Conservation (phyloP, 2,888 invertebrate species). For the Chromoteleia sp. region DNA sequence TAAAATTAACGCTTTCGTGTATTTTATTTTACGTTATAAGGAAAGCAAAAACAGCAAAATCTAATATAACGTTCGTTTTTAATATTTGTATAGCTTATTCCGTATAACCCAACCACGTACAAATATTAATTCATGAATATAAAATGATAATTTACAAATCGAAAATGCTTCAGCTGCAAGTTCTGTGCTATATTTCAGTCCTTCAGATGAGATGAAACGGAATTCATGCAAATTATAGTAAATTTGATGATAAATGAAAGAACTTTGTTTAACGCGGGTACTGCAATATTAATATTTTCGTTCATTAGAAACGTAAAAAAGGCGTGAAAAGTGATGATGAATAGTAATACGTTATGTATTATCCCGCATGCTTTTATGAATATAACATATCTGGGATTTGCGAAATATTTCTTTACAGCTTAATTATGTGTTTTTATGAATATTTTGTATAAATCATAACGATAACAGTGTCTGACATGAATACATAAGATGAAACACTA, state of each 20-base stretch:
- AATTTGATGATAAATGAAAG: slow-evolving; percentile 9
- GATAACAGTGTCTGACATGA: slow-evolving; percentile 14
- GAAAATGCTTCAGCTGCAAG: neutral
- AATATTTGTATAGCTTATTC: no score
- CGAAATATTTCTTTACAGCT: slow-evolving; percentile 4
- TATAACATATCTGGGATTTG: neutral
- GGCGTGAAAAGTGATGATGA: neutral
- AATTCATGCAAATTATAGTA: slow-evolving; percentile 1
- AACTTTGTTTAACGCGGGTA: neutral
- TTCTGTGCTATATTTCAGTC: neutral
- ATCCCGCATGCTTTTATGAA: neutral
- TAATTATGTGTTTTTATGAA: slow-evolving; percentile 16
- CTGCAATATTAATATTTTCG: neutral
- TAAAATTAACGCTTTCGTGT: no score
- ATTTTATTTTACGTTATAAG: no score
- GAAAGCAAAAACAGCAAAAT: no score
- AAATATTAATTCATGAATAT: neutral
- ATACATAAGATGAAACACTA: slow-evolving; percentile 16
- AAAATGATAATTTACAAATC: neutral
- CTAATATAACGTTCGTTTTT: no score
- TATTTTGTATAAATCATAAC: slow-evolving; percentile 16
- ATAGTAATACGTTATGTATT: neutral
- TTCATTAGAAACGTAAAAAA: neutral
- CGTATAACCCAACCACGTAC: no score
- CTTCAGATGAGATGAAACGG: slow-evolving; percentile 6